A percentile compares a stretch with the other conserved stretches of the same genome.
Conservation (phyloP, 2,797 vertebrate genomes). For the Ibycter americanus region DNA sequence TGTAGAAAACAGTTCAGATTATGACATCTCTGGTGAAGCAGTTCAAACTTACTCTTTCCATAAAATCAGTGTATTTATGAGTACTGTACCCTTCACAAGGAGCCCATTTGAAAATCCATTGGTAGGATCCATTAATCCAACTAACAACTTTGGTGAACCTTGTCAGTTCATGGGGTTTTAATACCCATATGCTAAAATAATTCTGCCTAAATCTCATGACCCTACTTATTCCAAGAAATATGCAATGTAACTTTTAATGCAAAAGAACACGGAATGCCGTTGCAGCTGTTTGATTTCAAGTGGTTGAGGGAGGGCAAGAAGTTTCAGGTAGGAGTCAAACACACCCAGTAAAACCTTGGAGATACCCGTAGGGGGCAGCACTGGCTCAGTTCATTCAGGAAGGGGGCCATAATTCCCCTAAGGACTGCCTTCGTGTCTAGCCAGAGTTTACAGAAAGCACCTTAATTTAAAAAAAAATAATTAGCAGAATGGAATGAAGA, state of each 20-base stretch:
- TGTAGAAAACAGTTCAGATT: background rate
- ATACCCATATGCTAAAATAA: background rate
- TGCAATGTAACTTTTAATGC: background rate
- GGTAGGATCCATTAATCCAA: background rate
- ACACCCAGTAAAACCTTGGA: background rate
- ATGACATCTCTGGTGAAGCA: background rate
- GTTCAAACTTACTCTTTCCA: background rate
- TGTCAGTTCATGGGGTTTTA: background rate
- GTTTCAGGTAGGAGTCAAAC: background rate
- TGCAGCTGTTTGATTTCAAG: background rate
- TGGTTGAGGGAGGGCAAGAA: background rate
- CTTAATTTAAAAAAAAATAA: background rate
- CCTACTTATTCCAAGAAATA: background rate
- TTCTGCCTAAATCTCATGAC: background rate
- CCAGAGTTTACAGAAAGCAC: background rate
- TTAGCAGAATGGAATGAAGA: background rate
- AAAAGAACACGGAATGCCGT: background rate
- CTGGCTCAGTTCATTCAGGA: background rate
- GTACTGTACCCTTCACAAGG: background rate
- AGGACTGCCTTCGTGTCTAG: background rate
- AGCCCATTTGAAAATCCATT: background rate
- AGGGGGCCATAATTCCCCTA: background rate
- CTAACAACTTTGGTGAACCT: background rate
- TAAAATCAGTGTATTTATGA: background rate
- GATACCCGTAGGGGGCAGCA: slow-evolving; percentile 14